A percentile compares a stretch with the other conserved stretches of the same genome.
Conservation (phyloP, 2,888 invertebrate genomes). For the Blastobasis lacticolella region DNA sequence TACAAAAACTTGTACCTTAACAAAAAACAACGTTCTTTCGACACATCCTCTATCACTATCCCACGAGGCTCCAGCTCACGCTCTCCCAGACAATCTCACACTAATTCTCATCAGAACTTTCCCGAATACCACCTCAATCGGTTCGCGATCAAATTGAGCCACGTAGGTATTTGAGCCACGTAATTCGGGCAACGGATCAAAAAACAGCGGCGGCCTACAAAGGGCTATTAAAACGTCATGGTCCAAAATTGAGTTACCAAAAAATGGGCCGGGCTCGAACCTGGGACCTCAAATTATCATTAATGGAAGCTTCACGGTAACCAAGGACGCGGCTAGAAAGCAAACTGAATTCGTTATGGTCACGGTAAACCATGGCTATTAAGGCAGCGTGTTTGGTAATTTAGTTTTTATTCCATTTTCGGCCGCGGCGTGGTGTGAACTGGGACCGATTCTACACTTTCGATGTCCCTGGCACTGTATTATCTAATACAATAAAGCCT, state of each 20-base stretch:
- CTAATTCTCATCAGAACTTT: no score
- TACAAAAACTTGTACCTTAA: no score
- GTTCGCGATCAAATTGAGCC: no score
- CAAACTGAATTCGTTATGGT: slow-evolving; percentile 33
- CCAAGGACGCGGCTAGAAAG: slow-evolving; percentile 38
- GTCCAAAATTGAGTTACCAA: slow-evolving; percentile 31
- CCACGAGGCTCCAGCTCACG: no score
- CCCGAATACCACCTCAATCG: no score
- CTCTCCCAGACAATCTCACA: no score
- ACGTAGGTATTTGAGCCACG: slow-evolving; percentile 12
- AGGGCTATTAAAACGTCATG: slow-evolving; percentile 30
- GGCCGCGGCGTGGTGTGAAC: no score
- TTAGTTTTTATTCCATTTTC: not conserved
- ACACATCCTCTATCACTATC: no score
- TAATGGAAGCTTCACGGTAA: slow-evolving; percentile 20
- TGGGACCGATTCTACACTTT: no score
- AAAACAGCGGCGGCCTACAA: slow-evolving; percentile 25
- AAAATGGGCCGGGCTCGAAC: slow-evolving; percentile 22
- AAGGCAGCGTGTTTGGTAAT: slow-evolving; percentile 5
- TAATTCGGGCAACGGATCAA: slow-evolving; percentile 11
- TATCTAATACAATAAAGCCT: no score
- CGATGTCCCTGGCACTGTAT: no score
- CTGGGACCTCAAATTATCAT: slow-evolving; percentile 15
- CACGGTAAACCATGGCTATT: slow-evolving; percentile 8
- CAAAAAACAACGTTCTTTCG: no score